A percentile compares a stretch with the other conserved stretches of the same genome.
Conservation (phyloP, 2,113 vertebrate genomes). For the Caloenas nicobarica region DNA sequence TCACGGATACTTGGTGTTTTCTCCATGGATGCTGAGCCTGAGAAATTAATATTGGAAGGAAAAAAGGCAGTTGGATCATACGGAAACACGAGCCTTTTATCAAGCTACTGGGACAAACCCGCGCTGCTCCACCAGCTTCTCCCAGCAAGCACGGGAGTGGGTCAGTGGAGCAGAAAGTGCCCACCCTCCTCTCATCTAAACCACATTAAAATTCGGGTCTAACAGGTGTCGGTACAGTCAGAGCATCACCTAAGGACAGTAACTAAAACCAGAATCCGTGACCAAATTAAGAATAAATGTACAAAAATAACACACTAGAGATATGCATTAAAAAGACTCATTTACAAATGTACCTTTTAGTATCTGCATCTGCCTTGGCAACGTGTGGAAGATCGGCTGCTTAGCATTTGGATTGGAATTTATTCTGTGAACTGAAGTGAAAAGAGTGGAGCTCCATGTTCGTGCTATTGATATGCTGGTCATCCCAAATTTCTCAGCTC, state of each 20-base stretch:
- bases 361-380: not conserved
- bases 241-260: not conserved
- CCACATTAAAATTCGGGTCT: not conserved
- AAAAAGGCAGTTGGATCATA: not conserved
- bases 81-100: not conserved
- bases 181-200: not conserved
- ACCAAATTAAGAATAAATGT: not conserved
- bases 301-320: not conserved
- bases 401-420: not conserved
- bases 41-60: not conserved
- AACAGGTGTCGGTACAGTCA: not conserved
- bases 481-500: not conserved
- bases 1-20: too few species aligned
- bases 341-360: not conserved
- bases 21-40: not conserved
- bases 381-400: rapidly evolving
- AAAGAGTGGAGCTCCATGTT: not conserved
- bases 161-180: not conserved
- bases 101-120: not conserved
- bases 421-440: not conserved
- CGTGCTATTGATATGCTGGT: rapidly evolving
- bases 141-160: not conserved
- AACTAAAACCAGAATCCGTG: not conserved
- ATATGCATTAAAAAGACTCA: not conserved
- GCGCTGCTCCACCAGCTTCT: rapidly evolving